A percentile compares a stretch with the other conserved stretches of the same genome.
Evolutionary conservation across 2,113 vertebrate species (phyloP).

Genomic region (Oreochromis niloticus): DNA sequence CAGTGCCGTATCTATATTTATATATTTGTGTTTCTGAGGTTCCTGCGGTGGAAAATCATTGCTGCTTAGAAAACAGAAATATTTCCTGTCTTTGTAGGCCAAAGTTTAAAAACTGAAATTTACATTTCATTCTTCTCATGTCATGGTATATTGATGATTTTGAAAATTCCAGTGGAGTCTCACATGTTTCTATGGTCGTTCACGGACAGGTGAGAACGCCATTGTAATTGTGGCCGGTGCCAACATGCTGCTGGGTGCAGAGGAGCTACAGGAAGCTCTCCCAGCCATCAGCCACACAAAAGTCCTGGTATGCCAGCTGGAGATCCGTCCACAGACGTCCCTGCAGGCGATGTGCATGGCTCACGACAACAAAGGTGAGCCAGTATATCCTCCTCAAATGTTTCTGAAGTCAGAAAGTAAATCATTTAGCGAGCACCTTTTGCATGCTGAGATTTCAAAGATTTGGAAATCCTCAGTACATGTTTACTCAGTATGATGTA

Average conservation of each 20-base stretch:
- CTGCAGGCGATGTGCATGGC: conserved; percentile 85
- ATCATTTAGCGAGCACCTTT: background rate
- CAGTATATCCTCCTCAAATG: background rate
- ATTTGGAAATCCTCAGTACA: background rate
- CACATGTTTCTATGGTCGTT: background rate
- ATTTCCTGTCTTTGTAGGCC: background rate
- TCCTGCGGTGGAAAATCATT: background rate
- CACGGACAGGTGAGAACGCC: conserved; percentile 85
- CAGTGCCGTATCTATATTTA: background rate
- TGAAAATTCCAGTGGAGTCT: background rate
- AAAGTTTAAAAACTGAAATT: background rate
- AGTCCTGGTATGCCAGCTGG: conserved; percentile 92
- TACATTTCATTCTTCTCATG: background rate
- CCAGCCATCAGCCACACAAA: conserved; percentile 75
- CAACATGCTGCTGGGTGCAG: conserved; percentile 83
- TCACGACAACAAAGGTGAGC: conserved; percentile 78
- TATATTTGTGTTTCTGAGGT: background rate
- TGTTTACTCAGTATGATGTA: background rate
- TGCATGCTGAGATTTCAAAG: background rate
- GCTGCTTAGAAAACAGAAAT: background rate
- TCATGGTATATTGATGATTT: background rate
- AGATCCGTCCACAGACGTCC: conserved; percentile 80
- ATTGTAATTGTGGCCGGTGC: conserved; percentile 94
- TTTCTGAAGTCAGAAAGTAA: background rate
- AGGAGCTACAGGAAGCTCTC: conserved; percentile 79